Conservation (phyloP, 2,113 vertebrate species). For the Callionymus lyra region DNA sequence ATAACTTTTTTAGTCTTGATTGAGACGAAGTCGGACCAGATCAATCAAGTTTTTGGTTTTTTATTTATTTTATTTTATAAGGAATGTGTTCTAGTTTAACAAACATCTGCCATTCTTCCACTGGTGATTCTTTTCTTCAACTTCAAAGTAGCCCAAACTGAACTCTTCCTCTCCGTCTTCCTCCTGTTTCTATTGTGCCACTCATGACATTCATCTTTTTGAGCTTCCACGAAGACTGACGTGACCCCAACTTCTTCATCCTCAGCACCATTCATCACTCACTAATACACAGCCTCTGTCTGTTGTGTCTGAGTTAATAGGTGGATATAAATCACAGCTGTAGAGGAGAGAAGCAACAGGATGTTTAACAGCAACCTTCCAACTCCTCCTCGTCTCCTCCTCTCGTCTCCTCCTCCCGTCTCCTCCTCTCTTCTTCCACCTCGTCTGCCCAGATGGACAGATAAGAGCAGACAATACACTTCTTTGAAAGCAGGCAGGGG, state of each 20-base stretch:
- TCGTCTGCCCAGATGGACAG: constrained; percentile 46
- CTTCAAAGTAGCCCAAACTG: neutral
- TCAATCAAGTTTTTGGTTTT: too few relatives aligned
- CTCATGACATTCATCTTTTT: neutral
- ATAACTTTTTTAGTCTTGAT: too few relatives aligned
- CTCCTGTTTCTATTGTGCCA: neutral
- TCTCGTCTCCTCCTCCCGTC: constrained; percentile 6
- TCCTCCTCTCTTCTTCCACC: constrained; percentile 7
- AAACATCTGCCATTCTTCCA: neutral
- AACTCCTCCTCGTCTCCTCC: constrained; percentile 13
- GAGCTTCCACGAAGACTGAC: constrained; percentile 7
- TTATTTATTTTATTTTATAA: too few relatives aligned
- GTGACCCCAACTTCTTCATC: constrained; percentile 11
- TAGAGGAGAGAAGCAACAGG: constrained; percentile 32
- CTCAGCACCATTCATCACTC: constrained; percentile 13
- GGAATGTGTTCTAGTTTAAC: too few relatives aligned
- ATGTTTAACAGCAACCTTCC: constrained; percentile 30
- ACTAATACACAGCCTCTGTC: constrained; percentile 8
- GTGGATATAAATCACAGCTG: constrained; percentile 46
- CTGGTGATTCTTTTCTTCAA: neutral
- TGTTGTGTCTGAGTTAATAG: constrained; percentile 22
- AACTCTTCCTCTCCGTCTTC: neutral
- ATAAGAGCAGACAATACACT: constrained; percentile 58
- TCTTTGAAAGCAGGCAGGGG: constrained; percentile 43
- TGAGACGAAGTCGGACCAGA: too few relatives aligned